These are phyloP conservation scores for Pherbina coryleti DNA, from an alignment of 2,888 invertebrate genomes.

Conservation along the genomic window DNA sequence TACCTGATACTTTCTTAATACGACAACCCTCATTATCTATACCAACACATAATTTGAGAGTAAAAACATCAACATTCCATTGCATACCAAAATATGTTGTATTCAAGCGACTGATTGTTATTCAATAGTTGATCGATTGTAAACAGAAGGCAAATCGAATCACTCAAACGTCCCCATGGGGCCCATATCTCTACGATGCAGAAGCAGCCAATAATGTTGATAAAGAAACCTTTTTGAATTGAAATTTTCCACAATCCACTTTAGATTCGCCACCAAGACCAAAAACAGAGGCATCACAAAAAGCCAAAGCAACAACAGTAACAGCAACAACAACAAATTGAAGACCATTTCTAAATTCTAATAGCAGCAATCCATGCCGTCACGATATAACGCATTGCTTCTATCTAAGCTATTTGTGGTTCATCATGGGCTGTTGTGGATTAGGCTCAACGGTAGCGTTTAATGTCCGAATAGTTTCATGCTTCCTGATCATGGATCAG, in stretches of 20 bases:
- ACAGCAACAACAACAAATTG: background rate
- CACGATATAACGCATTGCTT: background rate
- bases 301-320: background rate
- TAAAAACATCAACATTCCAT: slow-evolving; percentile 28
- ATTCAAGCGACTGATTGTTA: background rate
- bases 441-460: slow-evolving; percentile 63
- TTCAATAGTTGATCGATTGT: slow-evolving; percentile 29
- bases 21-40: too few species aligned
- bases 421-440: slow-evolving; percentile 15
- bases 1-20: too few species aligned
- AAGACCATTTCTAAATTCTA: slow-evolving; percentile 39
- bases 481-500: slow-evolving; percentile 2
- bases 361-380: slow-evolving; percentile 14
- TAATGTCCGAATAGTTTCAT: slow-evolving; percentile 62
- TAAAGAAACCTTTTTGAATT: slow-evolving; percentile 13
- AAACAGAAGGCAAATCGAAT: slow-evolving; percentile 53
- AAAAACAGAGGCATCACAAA: slow-evolving; percentile 11
- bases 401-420: background rate
- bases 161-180: slow-evolving; percentile 51
- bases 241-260: slow-evolving; percentile 13
- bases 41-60: too few species aligned
- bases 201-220: background rate
- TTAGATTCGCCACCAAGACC: background rate
- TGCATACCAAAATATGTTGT: background rate
- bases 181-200: slow-evolving; percentile 37